Conservation (phyloP, 2,888 invertebrate species). For the Micropterix aruncella region DNA sequence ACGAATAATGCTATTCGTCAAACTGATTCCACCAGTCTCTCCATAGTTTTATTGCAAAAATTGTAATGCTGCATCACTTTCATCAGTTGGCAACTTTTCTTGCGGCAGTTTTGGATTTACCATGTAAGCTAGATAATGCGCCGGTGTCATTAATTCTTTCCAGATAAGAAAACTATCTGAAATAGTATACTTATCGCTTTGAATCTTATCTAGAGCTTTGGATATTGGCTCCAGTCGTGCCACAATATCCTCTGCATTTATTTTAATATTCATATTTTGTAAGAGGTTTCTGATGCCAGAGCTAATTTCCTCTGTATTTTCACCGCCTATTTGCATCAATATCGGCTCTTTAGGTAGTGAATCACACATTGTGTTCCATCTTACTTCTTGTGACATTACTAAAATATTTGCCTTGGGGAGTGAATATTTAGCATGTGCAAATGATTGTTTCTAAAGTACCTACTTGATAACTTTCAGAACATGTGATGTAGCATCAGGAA, state of each 20-base stretch:
- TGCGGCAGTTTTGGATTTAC: slow-evolving; percentile 5
- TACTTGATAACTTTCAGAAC: slow-evolving; percentile 1
- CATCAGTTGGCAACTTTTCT: slow-evolving; percentile 4
- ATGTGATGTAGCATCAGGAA: slow-evolving; percentile 3
- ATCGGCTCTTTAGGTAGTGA: slow-evolving; percentile 2
- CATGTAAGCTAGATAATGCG: slow-evolving; percentile 5
- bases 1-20: too few species aligned
- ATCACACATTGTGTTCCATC: too few species aligned
- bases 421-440: slow-evolving; percentile 4
- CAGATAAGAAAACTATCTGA: slow-evolving; percentile 6
- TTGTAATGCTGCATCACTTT: slow-evolving; percentile 5
- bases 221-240: too few species aligned
- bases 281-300: slow-evolving; percentile 4
- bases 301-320: slow-evolving; percentile 4
- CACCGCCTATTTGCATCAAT: slow-evolving; percentile 4
- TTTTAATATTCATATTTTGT: slow-evolving; percentile 5
- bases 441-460: slow-evolving; percentile 5
- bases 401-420: slow-evolving; percentile 3
- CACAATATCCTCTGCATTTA: slow-evolving; percentile 5
- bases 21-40: too few species aligned
- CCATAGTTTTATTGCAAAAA: too few species aligned
- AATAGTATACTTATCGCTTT: slow-evolving; percentile 5
- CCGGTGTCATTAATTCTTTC: slow-evolving; percentile 6
- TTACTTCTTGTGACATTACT: too few species aligned
- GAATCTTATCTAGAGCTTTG: too few species aligned